These are phyloP conservation scores for Channallabes apus DNA, from an alignment of 2,797 vertebrate species.

Conservation along the genomic window DNA sequence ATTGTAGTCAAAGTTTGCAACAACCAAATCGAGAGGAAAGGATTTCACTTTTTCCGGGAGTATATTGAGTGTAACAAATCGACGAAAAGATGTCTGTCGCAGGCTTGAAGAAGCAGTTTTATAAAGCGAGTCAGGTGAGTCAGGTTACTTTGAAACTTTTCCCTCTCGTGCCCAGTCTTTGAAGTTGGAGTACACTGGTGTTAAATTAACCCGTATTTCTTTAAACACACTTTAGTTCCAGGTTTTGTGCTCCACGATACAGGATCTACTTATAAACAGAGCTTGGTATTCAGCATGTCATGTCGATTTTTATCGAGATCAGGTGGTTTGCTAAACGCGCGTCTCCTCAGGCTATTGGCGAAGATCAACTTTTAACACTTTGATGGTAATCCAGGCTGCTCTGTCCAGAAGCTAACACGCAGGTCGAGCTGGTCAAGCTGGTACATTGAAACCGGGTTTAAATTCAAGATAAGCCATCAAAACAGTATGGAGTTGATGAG, in stretches of 20 bases:
- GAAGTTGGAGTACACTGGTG: not conserved
- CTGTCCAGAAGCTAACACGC: not conserved
- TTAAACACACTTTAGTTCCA: not conserved
- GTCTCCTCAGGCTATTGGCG: not conserved
- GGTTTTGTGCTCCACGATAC: not conserved
- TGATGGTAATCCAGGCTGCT: not conserved
- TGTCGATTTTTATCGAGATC: not conserved
- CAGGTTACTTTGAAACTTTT: conserved; percentile 1
- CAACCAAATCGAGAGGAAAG: not conserved
- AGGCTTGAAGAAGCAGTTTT: conserved; percentile 94
- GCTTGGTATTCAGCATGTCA: not conserved
- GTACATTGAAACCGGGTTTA: not conserved
- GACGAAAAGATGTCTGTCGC: conserved; percentile 87
- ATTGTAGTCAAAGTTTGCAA: not conserved
- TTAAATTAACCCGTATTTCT: not conserved
- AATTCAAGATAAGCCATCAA: not conserved
- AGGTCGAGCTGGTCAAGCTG: not conserved
- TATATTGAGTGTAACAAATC: conserved; percentile 33
- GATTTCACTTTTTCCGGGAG: not conserved
- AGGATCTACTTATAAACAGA: not conserved
- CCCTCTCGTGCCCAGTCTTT: not conserved
- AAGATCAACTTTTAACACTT: not conserved
- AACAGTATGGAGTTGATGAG: not conserved
- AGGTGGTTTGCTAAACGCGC: not conserved
- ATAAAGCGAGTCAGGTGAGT: conserved; percentile 94